A percentile compares a stretch with the other conserved stretches of the same genome.
Evolutionary conservation across 2,797 vertebrate species (phyloP).

Genomic region (Zenarchopterus dispar): DNA sequence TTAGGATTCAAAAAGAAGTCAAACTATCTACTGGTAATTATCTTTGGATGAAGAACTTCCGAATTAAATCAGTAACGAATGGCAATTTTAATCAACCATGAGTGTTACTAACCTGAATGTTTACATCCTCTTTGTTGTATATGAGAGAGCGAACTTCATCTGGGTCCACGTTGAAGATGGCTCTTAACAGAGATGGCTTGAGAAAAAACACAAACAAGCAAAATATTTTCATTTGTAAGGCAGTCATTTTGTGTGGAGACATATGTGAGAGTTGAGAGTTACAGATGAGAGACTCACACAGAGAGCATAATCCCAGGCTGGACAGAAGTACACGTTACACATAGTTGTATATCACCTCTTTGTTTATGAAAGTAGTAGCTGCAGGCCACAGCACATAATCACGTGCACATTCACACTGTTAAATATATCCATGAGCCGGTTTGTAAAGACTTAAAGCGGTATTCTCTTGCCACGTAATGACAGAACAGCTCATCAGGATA

Average conservation of each 20-base stretch:
- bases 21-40: background rate
- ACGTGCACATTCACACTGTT: background rate
- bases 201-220: slow-evolving; percentile 49
- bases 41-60: background rate
- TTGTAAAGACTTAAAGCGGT: slow-evolving; percentile 10
- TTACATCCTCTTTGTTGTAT: slow-evolving; percentile 99
- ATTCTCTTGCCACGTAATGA: background rate
- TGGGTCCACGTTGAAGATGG: slow-evolving; percentile 97
- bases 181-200: slow-evolving; percentile 94
- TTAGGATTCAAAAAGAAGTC: background rate
- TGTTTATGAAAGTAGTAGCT: slow-evolving; percentile 44
- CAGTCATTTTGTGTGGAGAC: slow-evolving; percentile 37
- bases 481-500: slow-evolving; percentile 21
- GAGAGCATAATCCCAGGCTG: slow-evolving; percentile 31
- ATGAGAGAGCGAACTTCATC: slow-evolving; percentile 96
- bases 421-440: background rate
- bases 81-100: background rate
- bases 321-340: slow-evolving; percentile 19
- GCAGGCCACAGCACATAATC: slow-evolving; percentile 22
- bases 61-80: background rate
- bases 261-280: slow-evolving; percentile 7
- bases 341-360: slow-evolving; percentile 19
- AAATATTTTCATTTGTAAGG: slow-evolving; percentile 26
- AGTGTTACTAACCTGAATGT: slow-evolving; percentile 88
- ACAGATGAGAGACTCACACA: slow-evolving; percentile 12